A percentile compares a stretch with the other conserved stretches of the same genome.
phyloP scores from a whole-genome alignment of 2,888 invertebrate genomes.

The Drosophila paramelanica region DNA sequence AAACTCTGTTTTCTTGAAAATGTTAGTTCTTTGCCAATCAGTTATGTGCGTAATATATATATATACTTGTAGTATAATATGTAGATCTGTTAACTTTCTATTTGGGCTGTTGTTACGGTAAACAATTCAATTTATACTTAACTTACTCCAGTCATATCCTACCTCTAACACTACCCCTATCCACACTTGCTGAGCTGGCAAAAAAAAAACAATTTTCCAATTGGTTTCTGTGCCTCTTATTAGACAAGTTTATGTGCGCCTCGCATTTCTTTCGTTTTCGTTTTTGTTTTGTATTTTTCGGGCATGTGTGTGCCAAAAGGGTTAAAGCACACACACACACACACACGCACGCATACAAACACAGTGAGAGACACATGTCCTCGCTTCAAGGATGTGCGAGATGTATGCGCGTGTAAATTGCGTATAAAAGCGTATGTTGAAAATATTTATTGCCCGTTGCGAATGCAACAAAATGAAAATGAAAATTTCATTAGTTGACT shows the following conservation, averaged over 20 bases:
- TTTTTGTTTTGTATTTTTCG: conserved; percentile 46
- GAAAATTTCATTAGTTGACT: conserved; percentile 81
- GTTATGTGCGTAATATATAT: too few species aligned
- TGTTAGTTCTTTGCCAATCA: too few species aligned
- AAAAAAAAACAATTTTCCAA: conserved; percentile 35
- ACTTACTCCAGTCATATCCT: background rate
- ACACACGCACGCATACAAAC: background rate
- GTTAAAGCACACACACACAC: conserved; percentile 40
- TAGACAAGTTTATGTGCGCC: conserved; percentile 71
- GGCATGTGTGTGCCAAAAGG: conserved; percentile 51
- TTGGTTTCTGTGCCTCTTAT: conserved; percentile 65
- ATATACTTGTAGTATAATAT: too few species aligned
- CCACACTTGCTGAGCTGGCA: too few species aligned
- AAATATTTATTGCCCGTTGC: conserved; percentile 84
- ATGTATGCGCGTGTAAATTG: conserved; percentile 81
- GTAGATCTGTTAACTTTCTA: too few species aligned
- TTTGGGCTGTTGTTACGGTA: conserved; percentile 13
- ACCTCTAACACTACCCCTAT: too few species aligned
- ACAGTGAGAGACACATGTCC: conserved; percentile 44
- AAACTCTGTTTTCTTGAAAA: too few species aligned
- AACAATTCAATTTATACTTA: conserved; percentile 61
- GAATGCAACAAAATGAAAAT: conserved; percentile 83
- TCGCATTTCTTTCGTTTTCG: conserved; percentile 61
- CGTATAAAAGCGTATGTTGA: conserved; percentile 81
- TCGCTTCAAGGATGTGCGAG: conserved; percentile 53